Base-by-base conservation (phyloP, 2,113 vertebrate species). In the Microcebus griseorufus region DNA sequence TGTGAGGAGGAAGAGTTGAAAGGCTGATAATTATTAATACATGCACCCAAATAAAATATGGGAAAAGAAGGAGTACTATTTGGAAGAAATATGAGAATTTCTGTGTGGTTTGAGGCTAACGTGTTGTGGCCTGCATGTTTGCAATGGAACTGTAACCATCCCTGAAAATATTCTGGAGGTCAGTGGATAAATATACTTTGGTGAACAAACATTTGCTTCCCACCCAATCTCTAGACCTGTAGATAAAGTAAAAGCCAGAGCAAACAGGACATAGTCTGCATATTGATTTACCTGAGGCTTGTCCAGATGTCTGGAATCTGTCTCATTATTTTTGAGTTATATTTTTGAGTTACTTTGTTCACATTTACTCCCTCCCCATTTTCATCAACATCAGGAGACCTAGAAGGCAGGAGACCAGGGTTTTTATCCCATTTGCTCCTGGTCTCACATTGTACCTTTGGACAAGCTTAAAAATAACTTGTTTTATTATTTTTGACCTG, bases 121-220 rank as follows among this genome's bases (percentile, higher is more conserved):
- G 12, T 82, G 16, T 78, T 55, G 53, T 90, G 67, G 16, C 17
- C 37, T 79, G 34, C 34, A 72, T 97, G 81, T 83, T 83, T 96
- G 67, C 75, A 90, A 53, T 72, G 45, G 51, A 90, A 90, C 20
- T 65, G 3, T 75, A 90, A 67, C 42, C 62, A 95, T 58, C 27
- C 34, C 37, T 90, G 67, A 90, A 95, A 96, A 95, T 78, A 90
- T 93, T 90, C 80, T 87, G 42, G 75, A 94, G 34, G 37, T 78
- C 89, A 92, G 14, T 70, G 32, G 25, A 78, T 86, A 95, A 87
- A 93, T 93, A 90, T n/a, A 89, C 69, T 90, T 97, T 64, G 81
- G 27, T 90, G 12, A 96, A 75, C 29, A 81, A 97, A 87, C 67
- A 92, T 94, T 86, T 96, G 64, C 58, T 87, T 82, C 42, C 62